Base-by-base conservation (phyloP, 64 coral and sea anemone genomes). In the Dendrophyllia cribrosa region DNA sequence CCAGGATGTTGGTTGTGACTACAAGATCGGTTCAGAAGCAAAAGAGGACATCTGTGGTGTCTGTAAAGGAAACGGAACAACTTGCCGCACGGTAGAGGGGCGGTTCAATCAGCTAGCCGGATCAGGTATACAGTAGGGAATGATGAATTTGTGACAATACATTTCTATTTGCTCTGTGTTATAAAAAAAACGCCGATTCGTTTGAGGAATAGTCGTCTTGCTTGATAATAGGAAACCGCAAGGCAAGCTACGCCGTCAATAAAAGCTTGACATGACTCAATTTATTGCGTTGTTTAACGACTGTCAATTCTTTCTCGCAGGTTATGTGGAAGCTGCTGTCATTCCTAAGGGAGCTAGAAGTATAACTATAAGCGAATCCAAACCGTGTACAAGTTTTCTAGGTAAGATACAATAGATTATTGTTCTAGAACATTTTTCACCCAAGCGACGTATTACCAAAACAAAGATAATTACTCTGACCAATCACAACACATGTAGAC, bases 1-100 rank as follows among this genome's bases (percentile, higher is more conserved):
- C 6, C 62, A 98, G 96, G 74, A 78, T 51, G 96, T 98, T 76
- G 96, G 96, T 12, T 98, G 96, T 55, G 96, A 98, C 63, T 43
- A 67, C 19, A 89, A 95, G 65, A 86, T 98, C 16, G 96, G 93
- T 15, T 98, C 96, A 14, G 93, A 66, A 49, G 96, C 96, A 16
- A 79, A 86, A 20, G 96, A 98, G 61, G 96, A 98, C 47, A 95
- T 95, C 9, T 98, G 96, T 50, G 96, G 96, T 34, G 96, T 98
- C 9, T 98, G 96, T 72, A 83, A 88, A 34, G 96, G 96, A 19
- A 98, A 98, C 66, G 93, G 96, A 9, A 98, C 96, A 48, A 92
- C 89, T 5, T 98, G 96, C 58, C 87, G 83, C 20, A 89, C 74
- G 13, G 86, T 98, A 24, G 96, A 98, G 66, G 96, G 96, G 60